Evolutionary conservation across 2,797 vertebrate genomes (phyloP).

Genomic region (Darevskia nairensis): DNA sequence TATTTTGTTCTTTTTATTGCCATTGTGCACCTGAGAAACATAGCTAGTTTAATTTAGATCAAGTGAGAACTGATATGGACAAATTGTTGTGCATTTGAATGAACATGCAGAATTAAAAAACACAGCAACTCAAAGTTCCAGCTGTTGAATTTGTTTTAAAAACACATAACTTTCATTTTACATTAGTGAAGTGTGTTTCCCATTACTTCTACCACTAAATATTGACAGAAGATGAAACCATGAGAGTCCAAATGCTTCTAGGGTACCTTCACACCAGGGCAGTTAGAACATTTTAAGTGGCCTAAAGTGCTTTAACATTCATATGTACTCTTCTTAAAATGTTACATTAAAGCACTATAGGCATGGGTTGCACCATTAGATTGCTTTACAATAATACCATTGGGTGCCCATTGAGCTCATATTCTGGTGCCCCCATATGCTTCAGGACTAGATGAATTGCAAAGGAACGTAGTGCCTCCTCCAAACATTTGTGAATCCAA

Average conservation of each 20-base stretch:
- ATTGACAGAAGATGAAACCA: not conserved
- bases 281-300: not conserved
- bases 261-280: not conserved
- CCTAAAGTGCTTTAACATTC: not conserved
- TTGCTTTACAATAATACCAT: not conserved
- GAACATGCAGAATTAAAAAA: not conserved
- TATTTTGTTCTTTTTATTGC: constrained; percentile 74
- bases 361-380: not conserved
- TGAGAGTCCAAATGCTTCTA: not conserved
- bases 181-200: not conserved
- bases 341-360: not conserved
- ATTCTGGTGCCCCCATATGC: not conserved
- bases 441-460: not conserved
- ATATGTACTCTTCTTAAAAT: not conserved
- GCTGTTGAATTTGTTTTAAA: not conserved
- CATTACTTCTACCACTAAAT: not conserved
- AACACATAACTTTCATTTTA: not conserved
- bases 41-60: not conserved
- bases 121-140: not conserved
- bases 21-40: constrained; percentile 56
- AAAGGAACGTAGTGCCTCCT: not conserved
- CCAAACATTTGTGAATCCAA: constrained; percentile 15
- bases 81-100: not conserved
- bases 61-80: not conserved
- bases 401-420: not conserved